These are phyloP conservation scores for Byasa hedistus DNA, from an alignment of 2,888 invertebrate species.

Conservation along the genomic window DNA sequence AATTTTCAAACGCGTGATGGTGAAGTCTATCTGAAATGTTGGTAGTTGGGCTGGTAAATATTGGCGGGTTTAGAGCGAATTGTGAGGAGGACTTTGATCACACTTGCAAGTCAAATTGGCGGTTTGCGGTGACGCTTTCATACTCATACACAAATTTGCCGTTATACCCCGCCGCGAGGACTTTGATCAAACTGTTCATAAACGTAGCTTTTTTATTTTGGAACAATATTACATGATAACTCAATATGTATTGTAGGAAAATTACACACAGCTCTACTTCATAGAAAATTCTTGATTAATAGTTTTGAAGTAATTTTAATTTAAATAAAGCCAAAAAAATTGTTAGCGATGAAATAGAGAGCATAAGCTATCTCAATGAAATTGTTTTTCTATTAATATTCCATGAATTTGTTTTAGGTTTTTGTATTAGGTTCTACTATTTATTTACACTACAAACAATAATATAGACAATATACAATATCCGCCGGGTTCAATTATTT, in stretches of 20 bases:
- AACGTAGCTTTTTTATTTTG: not conserved
- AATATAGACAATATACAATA: too few relatives aligned
- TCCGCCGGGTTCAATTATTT: too few relatives aligned
- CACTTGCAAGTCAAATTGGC: conserved; percentile 47
- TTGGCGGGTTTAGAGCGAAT: conserved; percentile 40
- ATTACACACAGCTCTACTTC: too few relatives aligned
- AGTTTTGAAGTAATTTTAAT: too few relatives aligned
- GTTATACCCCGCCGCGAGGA: conserved; percentile 6
- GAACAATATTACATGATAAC: not conserved
- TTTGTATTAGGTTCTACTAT: too few relatives aligned
- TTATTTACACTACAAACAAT: too few relatives aligned
- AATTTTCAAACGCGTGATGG: conserved; percentile 20
- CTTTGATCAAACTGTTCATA: not conserved
- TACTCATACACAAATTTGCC: conserved; percentile 21
- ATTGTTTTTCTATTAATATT: too few relatives aligned
- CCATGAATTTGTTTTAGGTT: too few relatives aligned
- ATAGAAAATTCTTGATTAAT: too few relatives aligned
- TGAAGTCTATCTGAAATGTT: conserved; percentile 22
- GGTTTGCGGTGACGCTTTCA: conserved; percentile 38
- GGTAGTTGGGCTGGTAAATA: conserved; percentile 44
- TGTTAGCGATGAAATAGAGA: too few relatives aligned
- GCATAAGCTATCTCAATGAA: too few relatives aligned
- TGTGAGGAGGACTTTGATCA: conserved; percentile 40
- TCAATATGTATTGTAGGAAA: not conserved
- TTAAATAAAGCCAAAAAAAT: too few relatives aligned